A percentile compares a stretch with the other conserved stretches of the same genome.
These are phyloP conservation scores for Pachyrhynchus sulphureomaculatus DNA, from an alignment of 1,140 invertebrate species.

Conservation along the genomic window DNA sequence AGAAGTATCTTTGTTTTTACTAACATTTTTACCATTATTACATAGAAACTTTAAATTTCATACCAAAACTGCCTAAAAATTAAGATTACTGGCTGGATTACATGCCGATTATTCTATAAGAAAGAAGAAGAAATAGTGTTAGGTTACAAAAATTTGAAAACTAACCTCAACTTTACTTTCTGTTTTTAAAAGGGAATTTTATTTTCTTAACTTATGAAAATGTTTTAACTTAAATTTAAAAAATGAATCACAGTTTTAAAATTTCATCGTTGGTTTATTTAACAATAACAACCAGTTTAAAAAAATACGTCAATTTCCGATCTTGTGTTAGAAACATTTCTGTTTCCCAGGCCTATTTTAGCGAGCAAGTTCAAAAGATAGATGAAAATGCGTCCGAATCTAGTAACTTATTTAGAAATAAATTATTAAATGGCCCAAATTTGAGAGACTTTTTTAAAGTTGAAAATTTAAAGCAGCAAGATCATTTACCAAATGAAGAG, in stretches of 20 bases:
- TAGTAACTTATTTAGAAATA: constrained; percentile 27
- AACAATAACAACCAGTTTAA: background rate
- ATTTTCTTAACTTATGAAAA: too few relatives aligned
- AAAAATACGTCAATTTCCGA: background rate
- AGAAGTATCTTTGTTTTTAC: too few relatives aligned
- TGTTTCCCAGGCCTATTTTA: background rate
- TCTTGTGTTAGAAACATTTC: background rate
- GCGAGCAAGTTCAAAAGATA: background rate
- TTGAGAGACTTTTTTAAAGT: constrained; percentile 46
- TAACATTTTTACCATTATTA: too few relatives aligned
- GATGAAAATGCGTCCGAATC: background rate
- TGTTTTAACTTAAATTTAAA: too few relatives aligned
- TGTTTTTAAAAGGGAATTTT: too few relatives aligned
- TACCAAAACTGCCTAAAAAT: too few relatives aligned
- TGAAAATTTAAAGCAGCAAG: constrained; percentile 36
- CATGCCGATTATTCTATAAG: too few relatives aligned
- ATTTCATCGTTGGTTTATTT: background rate
- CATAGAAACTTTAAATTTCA: too few relatives aligned
- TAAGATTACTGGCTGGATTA: too few relatives aligned
- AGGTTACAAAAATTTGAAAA: too few relatives aligned
- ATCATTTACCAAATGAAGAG: constrained; percentile 35
- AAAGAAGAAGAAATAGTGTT: too few relatives aligned
- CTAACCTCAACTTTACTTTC: too few relatives aligned
- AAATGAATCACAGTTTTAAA: background rate
- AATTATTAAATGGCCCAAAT: constrained; percentile 42